Evolutionary conservation across 2,888 invertebrate genomes (phyloP).

Genomic region (Dascillus cervinus): DNA sequence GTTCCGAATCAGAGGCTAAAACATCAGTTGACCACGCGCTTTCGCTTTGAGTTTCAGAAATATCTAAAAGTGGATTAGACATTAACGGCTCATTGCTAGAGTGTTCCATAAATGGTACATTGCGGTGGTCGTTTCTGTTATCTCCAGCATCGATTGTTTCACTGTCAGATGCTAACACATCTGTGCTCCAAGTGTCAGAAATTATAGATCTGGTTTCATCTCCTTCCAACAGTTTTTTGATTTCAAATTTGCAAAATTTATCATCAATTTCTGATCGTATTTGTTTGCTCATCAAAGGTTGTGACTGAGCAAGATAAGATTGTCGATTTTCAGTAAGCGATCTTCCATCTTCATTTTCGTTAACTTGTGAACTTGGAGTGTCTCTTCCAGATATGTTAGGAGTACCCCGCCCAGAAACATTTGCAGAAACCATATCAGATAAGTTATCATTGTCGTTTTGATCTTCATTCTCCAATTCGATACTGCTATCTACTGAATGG

Average conservation of each 20-base stretch:
- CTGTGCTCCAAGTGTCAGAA: constrained; percentile 98
- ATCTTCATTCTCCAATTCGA: constrained; percentile 80
- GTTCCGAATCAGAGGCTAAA: constrained; percentile 83
- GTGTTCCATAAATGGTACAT: constrained; percentile 39
- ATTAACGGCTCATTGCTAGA: constrained; percentile 34
- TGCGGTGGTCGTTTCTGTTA: constrained; percentile 47
- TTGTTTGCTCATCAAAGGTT: constrained; percentile 54
- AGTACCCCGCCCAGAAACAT: constrained; percentile 85
- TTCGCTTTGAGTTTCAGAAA: constrained; percentile 90
- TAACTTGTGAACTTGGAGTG: constrained; percentile 91
- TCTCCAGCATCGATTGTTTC: constrained; percentile 74
- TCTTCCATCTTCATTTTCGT: constrained; percentile 46
- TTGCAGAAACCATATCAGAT: constrained; percentile 95
- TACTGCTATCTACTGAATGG: constrained; percentile 86
- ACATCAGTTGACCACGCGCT: constrained; percentile 98
- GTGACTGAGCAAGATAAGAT: constrained; percentile 38
- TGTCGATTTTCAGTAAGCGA: constrained; percentile 27
- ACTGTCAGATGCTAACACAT: constrained; percentile 93
- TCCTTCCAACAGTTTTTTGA: constrained; percentile 63
- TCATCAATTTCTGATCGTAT: constrained; percentile 94
- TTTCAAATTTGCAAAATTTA: constrained; percentile 97
- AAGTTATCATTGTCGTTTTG: constrained; percentile 87
- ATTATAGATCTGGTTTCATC: constrained; percentile 65
- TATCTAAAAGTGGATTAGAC: constrained; percentile 50
- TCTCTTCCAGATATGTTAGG: constrained; percentile 95